Evolutionary conservation across 2,797 vertebrate genomes (phyloP), one percentile per base, ranked within the genome.

Genomic region (Periophthalmus magnuspinnatus): DNA sequence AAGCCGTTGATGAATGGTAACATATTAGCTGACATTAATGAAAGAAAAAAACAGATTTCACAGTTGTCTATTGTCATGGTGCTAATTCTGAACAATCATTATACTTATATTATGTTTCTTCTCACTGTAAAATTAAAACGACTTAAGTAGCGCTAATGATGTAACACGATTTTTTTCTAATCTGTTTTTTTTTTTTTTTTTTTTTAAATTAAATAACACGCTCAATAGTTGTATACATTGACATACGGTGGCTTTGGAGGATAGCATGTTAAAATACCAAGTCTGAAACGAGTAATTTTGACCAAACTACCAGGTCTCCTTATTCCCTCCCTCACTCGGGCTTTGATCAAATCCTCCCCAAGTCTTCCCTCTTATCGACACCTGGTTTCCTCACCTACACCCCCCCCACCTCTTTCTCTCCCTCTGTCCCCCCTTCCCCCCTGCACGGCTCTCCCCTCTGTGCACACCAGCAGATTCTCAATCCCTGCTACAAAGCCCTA

Each of bases 401-500:
- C 47, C 38, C 28, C 80, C 33, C 38, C n/a, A n/a, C n/a, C n/a
- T n/a, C n/a, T n/a, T n/a, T n/a, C n/a, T n/a, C n/a, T n/a, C 32
- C 81, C 67, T 14, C 4, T 3, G 1, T 45, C 41, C 11, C 14
- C 14, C 41, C 45, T 41, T 45, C 55, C 38, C 72, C 74, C 64
- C 72, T 62, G 55, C 55, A 57, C 55, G 3, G 57, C 1, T 77
- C 58, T 67, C 68, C 79, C 75, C 71, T 72, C 67, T 55, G 65
- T 72, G 74, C 75, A 79, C 79, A 84, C 84, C 77, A 76, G 71
- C 82, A 71, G 72, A 83, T 83, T 83, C 87, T 81, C 85, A 86
- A 83, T 90, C 84, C 80, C 73, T 55, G 84, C 87, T 86, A 86
- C 88, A 90, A 88, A 91, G 90, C 86, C 78, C 72, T 81, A 77